Conservation (phyloP, 1,140 invertebrate genomes). For the Archivesica marissinica region DNA sequence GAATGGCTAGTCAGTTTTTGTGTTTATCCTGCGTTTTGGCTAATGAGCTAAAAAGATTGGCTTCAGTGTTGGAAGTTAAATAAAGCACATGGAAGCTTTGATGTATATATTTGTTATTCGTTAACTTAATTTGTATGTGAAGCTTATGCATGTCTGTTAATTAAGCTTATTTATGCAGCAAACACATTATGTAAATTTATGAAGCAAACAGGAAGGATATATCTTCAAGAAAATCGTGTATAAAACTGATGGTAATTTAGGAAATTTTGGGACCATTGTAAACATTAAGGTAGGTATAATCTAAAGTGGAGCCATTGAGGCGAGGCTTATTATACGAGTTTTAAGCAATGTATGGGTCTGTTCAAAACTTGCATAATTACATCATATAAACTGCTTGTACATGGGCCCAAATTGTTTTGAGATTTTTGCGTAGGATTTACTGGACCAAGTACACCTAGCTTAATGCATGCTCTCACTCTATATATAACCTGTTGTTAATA, state of each 20-base stretch:
- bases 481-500: no score
- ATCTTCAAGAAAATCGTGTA: conserved; percentile 9
- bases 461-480: neutral
- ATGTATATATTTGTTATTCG: conserved; percentile 31
- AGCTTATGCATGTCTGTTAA: conserved; percentile 6
- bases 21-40: no score
- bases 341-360: neutral
- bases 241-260: neutral
- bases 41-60: no score
- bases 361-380: neutral
- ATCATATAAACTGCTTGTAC: neutral
- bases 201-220: neutral
- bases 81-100: conserved; percentile 13
- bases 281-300: neutral
- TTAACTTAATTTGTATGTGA: conserved; percentile 18
- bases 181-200: conserved; percentile 32
- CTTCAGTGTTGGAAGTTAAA: neutral
- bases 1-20: no score
- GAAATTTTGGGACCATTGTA: conserved; percentile 29
- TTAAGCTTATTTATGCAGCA: neutral
- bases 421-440: conserved; percentile 2
- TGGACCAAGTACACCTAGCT: conserved; percentile 30
- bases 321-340: neutral
- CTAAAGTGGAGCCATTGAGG: neutral
- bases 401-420: conserved; percentile 24